Percentiles rank a stretch among this genome's conserved stretches.
Conservation (phyloP, 1,140 invertebrate genomes). For the Holcopasites calliopsidis region DNA sequence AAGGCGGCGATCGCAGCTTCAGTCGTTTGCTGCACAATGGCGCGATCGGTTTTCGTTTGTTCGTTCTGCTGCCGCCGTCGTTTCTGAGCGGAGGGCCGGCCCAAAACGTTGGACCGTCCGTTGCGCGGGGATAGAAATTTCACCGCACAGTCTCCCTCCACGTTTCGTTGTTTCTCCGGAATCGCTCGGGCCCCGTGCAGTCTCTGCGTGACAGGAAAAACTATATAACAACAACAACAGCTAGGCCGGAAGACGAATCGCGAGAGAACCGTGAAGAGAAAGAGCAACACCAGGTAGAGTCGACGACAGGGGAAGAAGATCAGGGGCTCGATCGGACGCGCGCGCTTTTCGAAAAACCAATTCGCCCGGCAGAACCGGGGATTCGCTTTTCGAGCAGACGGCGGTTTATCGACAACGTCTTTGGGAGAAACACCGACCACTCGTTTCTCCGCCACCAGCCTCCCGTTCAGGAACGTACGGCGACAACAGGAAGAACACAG, state of each 20-base stretch:
- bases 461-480: slow-evolving; percentile 66
- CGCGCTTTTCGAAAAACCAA: slow-evolving; percentile 58
- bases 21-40: slow-evolving; percentile 78
- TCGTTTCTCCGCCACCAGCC: slow-evolving; percentile 48
- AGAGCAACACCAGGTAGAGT: slow-evolving; percentile 21
- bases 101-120: slow-evolving; percentile 77
- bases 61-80: slow-evolving; percentile 70
- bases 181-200: background rate
- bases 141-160: slow-evolving; percentile 19
- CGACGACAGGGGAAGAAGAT: slow-evolving; percentile 46
- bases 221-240: slow-evolving; percentile 8
- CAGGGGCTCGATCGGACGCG: slow-evolving; percentile 43
- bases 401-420: slow-evolving; percentile 66
- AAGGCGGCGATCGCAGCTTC: slow-evolving; percentile 42
- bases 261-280: background rate
- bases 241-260: slow-evolving; percentile 20
- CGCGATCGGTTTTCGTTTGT: slow-evolving; percentile 64
- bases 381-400: slow-evolving; percentile 61
- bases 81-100: slow-evolving; percentile 78
- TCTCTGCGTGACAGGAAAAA: slow-evolving; percentile 21
- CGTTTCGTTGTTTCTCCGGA: slow-evolving; percentile 1
- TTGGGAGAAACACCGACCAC: slow-evolving; percentile 51
- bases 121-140: slow-evolving; percentile 58
- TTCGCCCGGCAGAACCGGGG: slow-evolving; percentile 37
- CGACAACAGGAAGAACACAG: slow-evolving; percentile 47